phyloP scores from a whole-genome alignment of 2,888 invertebrate species.

The Drosophila yooni region DNA sequence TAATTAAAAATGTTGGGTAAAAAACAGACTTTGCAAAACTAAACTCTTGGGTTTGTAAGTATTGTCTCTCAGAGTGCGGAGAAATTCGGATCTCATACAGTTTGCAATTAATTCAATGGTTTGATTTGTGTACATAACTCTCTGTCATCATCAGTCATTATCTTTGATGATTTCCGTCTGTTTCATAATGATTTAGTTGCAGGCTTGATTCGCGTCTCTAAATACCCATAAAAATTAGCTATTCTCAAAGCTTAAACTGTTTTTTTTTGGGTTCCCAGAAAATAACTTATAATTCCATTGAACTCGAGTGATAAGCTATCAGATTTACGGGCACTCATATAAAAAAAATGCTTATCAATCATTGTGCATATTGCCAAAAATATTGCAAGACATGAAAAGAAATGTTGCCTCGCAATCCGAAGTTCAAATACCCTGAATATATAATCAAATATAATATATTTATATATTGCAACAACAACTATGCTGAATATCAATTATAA shows the following conservation, averaged over 20 bases:
- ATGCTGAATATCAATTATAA: background rate
- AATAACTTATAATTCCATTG: slow-evolving; percentile 9
- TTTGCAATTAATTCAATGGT: background rate
- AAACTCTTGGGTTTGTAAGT: slow-evolving; percentile 16
- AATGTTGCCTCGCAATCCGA: background rate
- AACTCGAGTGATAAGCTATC: slow-evolving; percentile 28
- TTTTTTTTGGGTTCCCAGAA: background rate
- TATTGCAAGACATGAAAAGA: background rate
- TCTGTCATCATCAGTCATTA: background rate
- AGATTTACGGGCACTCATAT: slow-evolving; percentile 1
- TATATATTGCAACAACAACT: background rate
- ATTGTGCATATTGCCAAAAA: slow-evolving; percentile 4
- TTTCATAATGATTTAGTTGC: background rate
- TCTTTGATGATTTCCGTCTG: background rate
- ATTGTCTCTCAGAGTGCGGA: background rate
- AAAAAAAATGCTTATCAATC: slow-evolving; percentile 26
- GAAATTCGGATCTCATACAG: background rate
- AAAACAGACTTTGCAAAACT: background rate
- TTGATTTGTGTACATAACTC: background rate
- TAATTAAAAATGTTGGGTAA: background rate
- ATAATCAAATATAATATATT: background rate
- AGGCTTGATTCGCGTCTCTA: background rate
- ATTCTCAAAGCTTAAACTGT: no score
- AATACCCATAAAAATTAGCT: background rate
- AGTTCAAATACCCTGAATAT: background rate